Percentiles rank a stretch among this genome's conserved stretches.
Evolutionary conservation across 1,140 invertebrate genomes (phyloP).

Genomic region (Drosophila repletoides): DNA sequence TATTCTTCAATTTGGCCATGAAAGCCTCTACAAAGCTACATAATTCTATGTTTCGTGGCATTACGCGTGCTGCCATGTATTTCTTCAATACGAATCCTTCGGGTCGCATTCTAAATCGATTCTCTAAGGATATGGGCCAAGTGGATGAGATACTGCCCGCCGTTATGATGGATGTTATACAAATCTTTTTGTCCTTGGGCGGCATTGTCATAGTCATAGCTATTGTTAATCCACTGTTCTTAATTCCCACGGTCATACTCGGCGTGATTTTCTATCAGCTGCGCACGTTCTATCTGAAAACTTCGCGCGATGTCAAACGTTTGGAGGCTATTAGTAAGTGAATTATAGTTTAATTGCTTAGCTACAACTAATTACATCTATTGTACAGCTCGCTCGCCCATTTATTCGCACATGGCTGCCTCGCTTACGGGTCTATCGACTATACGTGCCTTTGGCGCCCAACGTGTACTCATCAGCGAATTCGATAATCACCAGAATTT

Average conservation of each 20-base stretch:
- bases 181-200: constrained; percentile 88
- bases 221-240: constrained; percentile 89
- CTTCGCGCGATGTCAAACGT: constrained; percentile 92
- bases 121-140: constrained; percentile 93
- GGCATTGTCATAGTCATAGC: constrained; percentile 91
- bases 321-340: constrained; percentile 94
- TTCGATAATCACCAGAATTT: constrained; percentile 91
- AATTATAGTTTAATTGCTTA: not conserved
- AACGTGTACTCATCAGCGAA: constrained; percentile 90
- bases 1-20: constrained; percentile 89
- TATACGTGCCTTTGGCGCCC: constrained; percentile 92
- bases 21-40: constrained; percentile 89
- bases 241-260: constrained; percentile 88
- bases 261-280: constrained; percentile 89
- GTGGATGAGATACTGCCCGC: constrained; percentile 93
- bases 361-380: not conserved
- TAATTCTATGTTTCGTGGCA: constrained; percentile 89
- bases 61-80: constrained; percentile 89
- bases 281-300: constrained; percentile 90
- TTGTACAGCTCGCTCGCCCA: constrained; percentile 87
- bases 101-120: constrained; percentile 89
- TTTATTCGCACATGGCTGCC: constrained; percentile 94
- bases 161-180: constrained; percentile 88
- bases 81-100: constrained; percentile 93
- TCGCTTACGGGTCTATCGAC: constrained; percentile 94